phyloP scores from a whole-genome alignment of 1,140 invertebrate species.

The Aphelenchoides avenae region DNA sequence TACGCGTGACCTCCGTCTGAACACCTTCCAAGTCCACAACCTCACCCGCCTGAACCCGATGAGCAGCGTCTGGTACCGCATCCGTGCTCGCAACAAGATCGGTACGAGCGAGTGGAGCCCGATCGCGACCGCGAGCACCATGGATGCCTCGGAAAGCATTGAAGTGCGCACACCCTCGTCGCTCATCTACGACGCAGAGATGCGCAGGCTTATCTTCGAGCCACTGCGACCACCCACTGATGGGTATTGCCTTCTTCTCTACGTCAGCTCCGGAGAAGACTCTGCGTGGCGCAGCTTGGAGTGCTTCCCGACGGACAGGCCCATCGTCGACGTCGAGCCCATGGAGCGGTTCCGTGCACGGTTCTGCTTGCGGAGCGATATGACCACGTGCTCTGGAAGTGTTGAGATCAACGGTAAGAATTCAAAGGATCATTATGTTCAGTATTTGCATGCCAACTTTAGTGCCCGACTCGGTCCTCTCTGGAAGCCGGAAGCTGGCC shows the following conservation, averaged over 20 bases:
- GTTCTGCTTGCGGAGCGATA: conserved; percentile 14
- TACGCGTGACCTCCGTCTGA: too few relatives aligned
- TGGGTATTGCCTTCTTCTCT: conserved; percentile 25
- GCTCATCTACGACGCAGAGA: conserved; percentile 25
- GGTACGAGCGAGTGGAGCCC: conserved; percentile 42
- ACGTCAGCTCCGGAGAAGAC: conserved; percentile 18
- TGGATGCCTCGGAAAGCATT: conserved; percentile 29
- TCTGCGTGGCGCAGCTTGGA: conserved; percentile 4
- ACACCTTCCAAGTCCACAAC: conserved; percentile 32
- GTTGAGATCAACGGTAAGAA: conserved; percentile 22
- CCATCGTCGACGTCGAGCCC: conserved; percentile 9
- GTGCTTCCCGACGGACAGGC: conserved; percentile 19
- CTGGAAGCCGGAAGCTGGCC: too few relatives aligned
- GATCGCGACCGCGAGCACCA: conserved; percentile 26
- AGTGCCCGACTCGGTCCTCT: too few relatives aligned
- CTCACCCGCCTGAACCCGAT: conserved; percentile 27
- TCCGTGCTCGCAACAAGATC: conserved; percentile 22
- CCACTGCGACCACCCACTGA: conserved; percentile 8
- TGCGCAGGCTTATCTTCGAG: conserved; percentile 35
- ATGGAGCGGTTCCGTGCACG: conserved; percentile 23
- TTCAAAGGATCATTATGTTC: too few relatives aligned
- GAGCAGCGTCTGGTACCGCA: conserved; percentile 24
- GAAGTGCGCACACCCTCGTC: conserved; percentile 20
- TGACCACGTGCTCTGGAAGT: conserved; percentile 13
- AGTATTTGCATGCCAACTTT: background rate